Percentiles rank a stretch among this genome's conserved stretches.
Conservation (phyloP, 2,797 vertebrate species). For the Phrynocephalus guinanensis region DNA sequence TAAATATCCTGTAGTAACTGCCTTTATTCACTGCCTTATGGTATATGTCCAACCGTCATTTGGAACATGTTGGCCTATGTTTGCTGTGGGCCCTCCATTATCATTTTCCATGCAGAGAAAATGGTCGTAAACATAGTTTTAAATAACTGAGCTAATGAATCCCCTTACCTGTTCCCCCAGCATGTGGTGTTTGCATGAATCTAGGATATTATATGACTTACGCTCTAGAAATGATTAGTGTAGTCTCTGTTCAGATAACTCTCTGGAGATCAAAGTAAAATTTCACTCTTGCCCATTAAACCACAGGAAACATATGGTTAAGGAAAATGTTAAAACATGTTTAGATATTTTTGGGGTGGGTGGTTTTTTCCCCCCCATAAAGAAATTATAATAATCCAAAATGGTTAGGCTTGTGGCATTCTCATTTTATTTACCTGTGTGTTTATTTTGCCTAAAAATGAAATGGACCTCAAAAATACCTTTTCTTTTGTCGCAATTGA, state of each 20-base stretch:
- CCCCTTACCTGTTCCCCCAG: rapidly evolving
- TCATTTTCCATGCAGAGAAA: neutral
- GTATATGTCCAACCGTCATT: neutral
- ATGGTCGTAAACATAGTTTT: constrained; percentile 25
- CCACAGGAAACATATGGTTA: constrained; percentile 49
- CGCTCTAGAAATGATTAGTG: constrained; percentile 34
- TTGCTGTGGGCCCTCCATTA: neutral
- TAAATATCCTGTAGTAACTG: neutral
- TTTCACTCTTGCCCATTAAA: constrained; percentile 48
- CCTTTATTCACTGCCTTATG: neutral
- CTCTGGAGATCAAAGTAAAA: constrained; percentile 45
- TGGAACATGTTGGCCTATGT: neutral
- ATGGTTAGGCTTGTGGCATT: neutral
- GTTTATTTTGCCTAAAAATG: constrained; percentile 37
- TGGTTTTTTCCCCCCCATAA: constrained; percentile 48
- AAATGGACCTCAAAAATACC: constrained; percentile 22
- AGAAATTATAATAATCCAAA: constrained; percentile 41
- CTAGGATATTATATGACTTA: constrained; percentile 29
- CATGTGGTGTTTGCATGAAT: constrained; percentile 33
- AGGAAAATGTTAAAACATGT: constrained; percentile 41
- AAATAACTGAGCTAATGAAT: constrained; percentile 30
- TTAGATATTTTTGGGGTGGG: neutral
- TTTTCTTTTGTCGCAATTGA: constrained; percentile 15
- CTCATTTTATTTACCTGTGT: neutral
- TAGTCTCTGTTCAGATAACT: constrained; percentile 52